Evolutionary conservation across 2,888 invertebrate species (phyloP).

Genomic region (Callosobruchus maculatus): DNA sequence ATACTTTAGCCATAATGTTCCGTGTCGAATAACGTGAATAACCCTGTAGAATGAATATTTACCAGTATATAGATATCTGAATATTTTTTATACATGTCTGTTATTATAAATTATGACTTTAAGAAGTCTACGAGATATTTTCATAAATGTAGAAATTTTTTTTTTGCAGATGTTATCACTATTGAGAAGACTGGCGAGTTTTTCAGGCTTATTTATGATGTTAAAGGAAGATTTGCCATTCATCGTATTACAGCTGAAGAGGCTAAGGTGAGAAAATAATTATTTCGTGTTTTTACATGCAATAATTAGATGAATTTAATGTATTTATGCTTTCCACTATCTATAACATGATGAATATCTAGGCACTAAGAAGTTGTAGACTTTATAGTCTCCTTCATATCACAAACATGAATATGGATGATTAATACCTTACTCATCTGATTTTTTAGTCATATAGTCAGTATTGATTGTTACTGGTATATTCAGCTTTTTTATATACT

Average conservation of each 20-base stretch:
- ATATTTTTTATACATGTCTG: neutral
- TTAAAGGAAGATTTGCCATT: conserved; percentile 96
- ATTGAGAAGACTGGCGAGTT: conserved; percentile 98
- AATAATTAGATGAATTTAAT: too few relatives aligned
- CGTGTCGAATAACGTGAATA: too few relatives aligned
- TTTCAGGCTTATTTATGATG: conserved; percentile 97
- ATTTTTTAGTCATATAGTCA: conserved; percentile 14
- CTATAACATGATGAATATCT: conserved; percentile 13
- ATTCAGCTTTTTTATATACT: too few relatives aligned
- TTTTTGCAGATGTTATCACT: conserved; percentile 87
- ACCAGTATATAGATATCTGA: too few relatives aligned
- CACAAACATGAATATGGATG: conserved; percentile 7
- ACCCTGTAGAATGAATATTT: too few relatives aligned
- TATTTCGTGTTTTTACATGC: too few relatives aligned
- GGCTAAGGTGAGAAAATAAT: conserved; percentile 71
- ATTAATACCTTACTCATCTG: conserved; percentile 42
- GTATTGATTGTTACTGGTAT: too few relatives aligned
- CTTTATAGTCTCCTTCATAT: conserved; percentile 5
- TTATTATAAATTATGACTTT: too few relatives aligned
- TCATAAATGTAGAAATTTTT: neutral
- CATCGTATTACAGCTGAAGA: conserved; percentile 97
- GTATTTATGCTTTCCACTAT: neutral
- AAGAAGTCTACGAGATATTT: neutral
- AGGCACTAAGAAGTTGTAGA: conserved; percentile 26
- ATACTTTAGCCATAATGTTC: too few relatives aligned